Evolutionary conservation across 2,113 vertebrate genomes (phyloP).

Genomic region (Gallinago jamesoni): DNA sequence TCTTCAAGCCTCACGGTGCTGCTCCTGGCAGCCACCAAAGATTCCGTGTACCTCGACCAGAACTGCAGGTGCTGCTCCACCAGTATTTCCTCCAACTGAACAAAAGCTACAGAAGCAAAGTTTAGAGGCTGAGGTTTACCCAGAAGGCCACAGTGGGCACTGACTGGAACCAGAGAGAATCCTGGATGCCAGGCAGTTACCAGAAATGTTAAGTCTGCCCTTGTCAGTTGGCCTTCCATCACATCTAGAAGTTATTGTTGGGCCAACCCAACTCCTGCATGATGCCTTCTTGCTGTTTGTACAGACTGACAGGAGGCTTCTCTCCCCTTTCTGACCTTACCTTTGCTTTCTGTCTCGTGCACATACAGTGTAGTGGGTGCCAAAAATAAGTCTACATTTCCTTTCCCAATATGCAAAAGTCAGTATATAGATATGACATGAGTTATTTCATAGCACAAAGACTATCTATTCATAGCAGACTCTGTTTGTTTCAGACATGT

Average conservation of each 20-base stretch:
- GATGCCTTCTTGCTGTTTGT: neutral
- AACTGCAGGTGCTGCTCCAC: neutral
- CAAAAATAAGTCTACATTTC: conserved; percentile 49
- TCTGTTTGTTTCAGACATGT: neutral
- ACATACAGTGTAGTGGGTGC: neutral
- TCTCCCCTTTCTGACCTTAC: neutral
- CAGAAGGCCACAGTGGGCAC: neutral
- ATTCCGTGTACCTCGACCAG: neutral
- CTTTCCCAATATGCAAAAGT: conserved; percentile 28
- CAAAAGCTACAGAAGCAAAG: neutral
- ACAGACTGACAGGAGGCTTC: neutral
- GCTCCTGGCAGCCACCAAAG: neutral
- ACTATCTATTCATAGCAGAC: neutral
- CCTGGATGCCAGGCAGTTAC: neutral
- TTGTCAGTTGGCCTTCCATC: neutral
- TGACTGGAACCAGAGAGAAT: neutral
- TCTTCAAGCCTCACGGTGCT: neutral
- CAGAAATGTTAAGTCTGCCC: neutral
- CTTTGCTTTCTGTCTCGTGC: neutral
- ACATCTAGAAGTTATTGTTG: neutral
- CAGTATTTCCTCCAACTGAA: neutral
- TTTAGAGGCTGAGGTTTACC: neutral
- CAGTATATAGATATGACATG: conserved; percentile 15
- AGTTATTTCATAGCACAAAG: conserved; percentile 6
- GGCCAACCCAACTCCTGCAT: neutral